A percentile compares a stretch with the other conserved stretches of the same genome.
These are phyloP conservation scores for Coturnix japonica DNA, from an alignment of 2,113 vertebrate species.

Conservation along the genomic window DNA sequence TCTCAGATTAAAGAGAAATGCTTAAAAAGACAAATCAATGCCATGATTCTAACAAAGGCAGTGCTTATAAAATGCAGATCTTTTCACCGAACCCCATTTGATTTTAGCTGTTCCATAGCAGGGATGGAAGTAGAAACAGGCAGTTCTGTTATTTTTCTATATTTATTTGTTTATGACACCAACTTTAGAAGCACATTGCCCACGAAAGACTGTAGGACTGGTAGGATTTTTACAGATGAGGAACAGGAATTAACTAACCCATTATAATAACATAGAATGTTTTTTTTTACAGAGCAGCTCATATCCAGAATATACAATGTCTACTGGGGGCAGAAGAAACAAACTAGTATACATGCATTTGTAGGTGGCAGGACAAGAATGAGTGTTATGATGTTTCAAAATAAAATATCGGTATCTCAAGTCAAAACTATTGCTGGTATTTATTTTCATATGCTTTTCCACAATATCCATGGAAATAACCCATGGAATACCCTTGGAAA, in stretches of 20 bases:
- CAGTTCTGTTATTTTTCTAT: background rate
- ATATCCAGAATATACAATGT: background rate
- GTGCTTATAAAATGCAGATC: constrained; percentile 13
- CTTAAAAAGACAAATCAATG: constrained; percentile 6
- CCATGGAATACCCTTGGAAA: background rate
- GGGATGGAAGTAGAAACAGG: background rate
- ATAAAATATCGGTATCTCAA: background rate
- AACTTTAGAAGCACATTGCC: background rate
- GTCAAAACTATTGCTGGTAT: background rate
- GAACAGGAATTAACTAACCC: background rate
- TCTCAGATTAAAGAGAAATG: constrained; percentile 26
- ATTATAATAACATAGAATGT: background rate
- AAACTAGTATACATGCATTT: background rate
- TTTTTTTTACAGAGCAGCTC: background rate
- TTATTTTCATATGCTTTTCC: background rate
- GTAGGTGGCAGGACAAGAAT: background rate
- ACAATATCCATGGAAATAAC: background rate
- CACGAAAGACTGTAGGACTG: background rate
- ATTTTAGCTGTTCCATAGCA: background rate
- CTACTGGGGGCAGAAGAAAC: background rate
- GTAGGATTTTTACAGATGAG: constrained; percentile 5
- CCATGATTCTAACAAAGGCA: background rate
- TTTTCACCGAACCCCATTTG: background rate
- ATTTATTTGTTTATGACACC: background rate
- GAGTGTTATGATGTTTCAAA: background rate